phyloP scores from a whole-genome alignment of 2,113 vertebrate species.

The Fregetta grallaria region DNA sequence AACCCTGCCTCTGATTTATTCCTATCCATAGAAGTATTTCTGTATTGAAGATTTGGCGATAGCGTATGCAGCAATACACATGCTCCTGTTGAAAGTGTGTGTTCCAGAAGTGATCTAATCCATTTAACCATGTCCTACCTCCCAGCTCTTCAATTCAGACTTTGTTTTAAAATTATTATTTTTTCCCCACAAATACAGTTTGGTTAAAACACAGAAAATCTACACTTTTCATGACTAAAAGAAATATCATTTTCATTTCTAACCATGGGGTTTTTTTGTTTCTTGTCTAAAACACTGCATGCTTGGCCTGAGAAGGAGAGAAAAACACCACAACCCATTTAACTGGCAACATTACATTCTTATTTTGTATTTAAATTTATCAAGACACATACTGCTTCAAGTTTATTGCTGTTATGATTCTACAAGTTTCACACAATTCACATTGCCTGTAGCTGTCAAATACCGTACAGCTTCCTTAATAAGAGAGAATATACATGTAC shows the following conservation, averaged over 20 bases:
- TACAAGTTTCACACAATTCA: constrained; percentile 32
- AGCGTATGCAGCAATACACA: neutral
- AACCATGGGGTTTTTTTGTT: constrained; percentile 16
- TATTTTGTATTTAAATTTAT: constrained; percentile 61
- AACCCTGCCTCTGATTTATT: neutral
- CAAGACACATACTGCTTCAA: constrained; percentile 20
- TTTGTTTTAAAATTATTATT: neutral
- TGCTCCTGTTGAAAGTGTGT: neutral
- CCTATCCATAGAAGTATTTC: neutral
- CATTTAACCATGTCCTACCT: neutral
- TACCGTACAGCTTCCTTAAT: neutral
- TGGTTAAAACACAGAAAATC: constrained; percentile 32
- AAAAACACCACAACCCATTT: constrained; percentile 49
- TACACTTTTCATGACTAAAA: neutral
- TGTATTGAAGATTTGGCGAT: neutral
- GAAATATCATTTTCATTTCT: constrained; percentile 47
- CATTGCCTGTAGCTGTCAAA: constrained; percentile 37
- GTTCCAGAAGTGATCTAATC: constrained; percentile 1
- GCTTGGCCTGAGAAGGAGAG: constrained; percentile 46
- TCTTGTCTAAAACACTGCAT: constrained; percentile 56
- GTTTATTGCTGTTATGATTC: constrained; percentile 43
- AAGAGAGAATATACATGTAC: constrained; percentile 23
- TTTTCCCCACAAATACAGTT: neutral
- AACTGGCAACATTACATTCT: constrained; percentile 38
- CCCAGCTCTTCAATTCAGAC: constrained; percentile 14